phyloP scores from a whole-genome alignment of 1,140 invertebrate species.

The Brachionus rotundiformis region DNA sequence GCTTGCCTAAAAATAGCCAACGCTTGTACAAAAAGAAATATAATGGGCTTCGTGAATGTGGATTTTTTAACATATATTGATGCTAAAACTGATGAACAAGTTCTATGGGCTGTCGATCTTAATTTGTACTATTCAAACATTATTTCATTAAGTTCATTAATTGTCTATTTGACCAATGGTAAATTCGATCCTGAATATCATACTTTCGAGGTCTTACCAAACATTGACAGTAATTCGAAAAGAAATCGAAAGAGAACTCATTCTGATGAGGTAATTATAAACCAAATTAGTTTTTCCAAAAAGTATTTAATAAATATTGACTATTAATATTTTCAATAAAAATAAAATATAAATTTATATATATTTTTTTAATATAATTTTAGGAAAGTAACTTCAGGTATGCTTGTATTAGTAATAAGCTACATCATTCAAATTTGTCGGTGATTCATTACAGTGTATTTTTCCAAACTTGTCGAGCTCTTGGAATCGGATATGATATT shows the following conservation, averaged over 20 bases:
- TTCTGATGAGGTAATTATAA: slow-evolving; percentile 46
- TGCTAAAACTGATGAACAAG: slow-evolving; percentile 59
- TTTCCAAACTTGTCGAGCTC: slow-evolving; percentile 65
- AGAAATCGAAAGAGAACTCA: slow-evolving; percentile 54
- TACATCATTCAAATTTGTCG: slow-evolving; percentile 63
- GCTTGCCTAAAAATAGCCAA: slow-evolving; percentile 59
- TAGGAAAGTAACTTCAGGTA: slow-evolving; percentile 55
- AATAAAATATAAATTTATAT: too few relatives aligned
- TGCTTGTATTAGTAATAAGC: slow-evolving; percentile 61
- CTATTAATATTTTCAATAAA: too few relatives aligned
- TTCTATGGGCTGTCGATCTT: slow-evolving; percentile 62
- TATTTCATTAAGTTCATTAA: slow-evolving; percentile 60
- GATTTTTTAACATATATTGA: slow-evolving; percentile 65
- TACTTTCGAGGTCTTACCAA: slow-evolving; percentile 57
- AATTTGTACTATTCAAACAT: slow-evolving; percentile 61
- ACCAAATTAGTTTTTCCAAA: too few relatives aligned
- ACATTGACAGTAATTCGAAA: slow-evolving; percentile 54
- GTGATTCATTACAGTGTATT: slow-evolving; percentile 65
- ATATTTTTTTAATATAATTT: background rate
- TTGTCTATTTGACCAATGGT: slow-evolving; percentile 61
- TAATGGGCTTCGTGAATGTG: slow-evolving; percentile 61
- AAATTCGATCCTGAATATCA: slow-evolving; percentile 58
- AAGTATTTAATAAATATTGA: too few relatives aligned
- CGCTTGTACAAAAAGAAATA: slow-evolving; percentile 60
- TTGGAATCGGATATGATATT: slow-evolving; percentile 64